Conservation (phyloP, 1,140 invertebrate genomes). For the Diprion similis region DNA sequence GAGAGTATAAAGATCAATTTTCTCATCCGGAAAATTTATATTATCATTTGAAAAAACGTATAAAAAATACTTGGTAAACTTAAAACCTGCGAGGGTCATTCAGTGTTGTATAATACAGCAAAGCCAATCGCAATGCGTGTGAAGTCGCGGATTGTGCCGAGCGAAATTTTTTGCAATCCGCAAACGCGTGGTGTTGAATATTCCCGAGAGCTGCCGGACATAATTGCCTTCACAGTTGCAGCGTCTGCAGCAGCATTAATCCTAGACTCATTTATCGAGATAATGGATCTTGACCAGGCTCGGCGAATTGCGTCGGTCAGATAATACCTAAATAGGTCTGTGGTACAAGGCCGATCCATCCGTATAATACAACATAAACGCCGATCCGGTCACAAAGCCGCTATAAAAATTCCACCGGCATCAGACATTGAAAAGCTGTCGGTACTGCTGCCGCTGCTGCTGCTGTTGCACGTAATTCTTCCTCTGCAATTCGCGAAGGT, state of each 20-base stretch:
- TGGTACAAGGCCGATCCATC: conserved; percentile 4
- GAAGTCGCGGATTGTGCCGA: too few species aligned
- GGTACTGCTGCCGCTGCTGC: too few species aligned
- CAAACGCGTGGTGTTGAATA: too few species aligned
- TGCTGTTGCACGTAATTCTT: not conserved
- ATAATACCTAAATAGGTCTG: conserved; percentile 3
- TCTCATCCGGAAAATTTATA: too few species aligned
- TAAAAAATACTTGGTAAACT: not conserved
- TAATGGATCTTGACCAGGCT: conserved; percentile 3
- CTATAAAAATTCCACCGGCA: not conserved
- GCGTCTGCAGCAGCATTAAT: not conserved
- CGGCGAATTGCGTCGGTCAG: not conserved
- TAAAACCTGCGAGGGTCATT: not conserved
- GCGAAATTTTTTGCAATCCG: too few species aligned
- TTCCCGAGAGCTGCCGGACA: too few species aligned
- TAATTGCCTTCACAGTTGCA: too few species aligned
- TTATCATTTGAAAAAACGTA: too few species aligned
- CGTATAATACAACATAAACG: not conserved
- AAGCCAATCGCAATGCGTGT: not conserved
- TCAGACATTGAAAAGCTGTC: not conserved
- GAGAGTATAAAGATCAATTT: too few species aligned
- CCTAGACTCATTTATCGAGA: not conserved
- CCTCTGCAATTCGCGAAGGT: not conserved
- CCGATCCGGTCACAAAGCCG: not conserved
- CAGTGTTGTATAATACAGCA: too few species aligned